Base-by-base conservation (phyloP, 2,113 vertebrate species). In the Dasypus novemcinctus region DNA sequence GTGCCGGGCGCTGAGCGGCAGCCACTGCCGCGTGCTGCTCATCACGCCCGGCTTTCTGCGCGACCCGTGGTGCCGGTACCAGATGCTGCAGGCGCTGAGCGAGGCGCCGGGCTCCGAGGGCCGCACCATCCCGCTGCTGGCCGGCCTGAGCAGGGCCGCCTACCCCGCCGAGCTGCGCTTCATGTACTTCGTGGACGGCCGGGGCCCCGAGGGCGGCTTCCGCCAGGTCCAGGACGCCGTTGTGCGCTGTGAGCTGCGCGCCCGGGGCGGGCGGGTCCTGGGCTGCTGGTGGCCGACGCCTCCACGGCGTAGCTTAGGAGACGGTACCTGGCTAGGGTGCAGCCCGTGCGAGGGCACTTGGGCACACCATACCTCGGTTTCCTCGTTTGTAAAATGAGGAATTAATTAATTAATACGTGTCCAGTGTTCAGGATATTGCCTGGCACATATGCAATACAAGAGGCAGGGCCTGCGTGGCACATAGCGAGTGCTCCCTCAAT, bases 11-110 rank as follows among this genome's bases (percentile, higher is more conserved):
- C 92, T 99, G 74, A 97, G 97, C 23, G 96, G 96, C 93, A 99
- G 99, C 88, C 99, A 99, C 97, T 98, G 99, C 52, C 98, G 98
- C 72, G 98, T 98, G 57, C 96, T 99, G 96, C 98, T 99, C 0
- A 98, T 99, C 91, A 99, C 99, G 0, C 98, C 99, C 0, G 15
- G 97, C 96, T 99, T 99, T 97, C 98, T 99, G 7, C 94, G 25
- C 52, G 99, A 99, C 69, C 98, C 98, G 0, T 99, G 99, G 99
- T 99, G 99, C 98, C 97, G 76, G 68, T 99, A 99, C 95, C 98
- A 99, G 97, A 99, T 99, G 99, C 98, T 99, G 83, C 99, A 99
- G 93, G 98, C 98, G 0, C 76, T 99, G 95, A 98, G 97, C 0
- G 98, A 99, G 87, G 99, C 98, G 0, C 99, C 99, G 0, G 97